These are phyloP conservation scores for Geotrypetes seraphini DNA, from an alignment of 2,797 vertebrate species.

Conservation along the genomic window DNA sequence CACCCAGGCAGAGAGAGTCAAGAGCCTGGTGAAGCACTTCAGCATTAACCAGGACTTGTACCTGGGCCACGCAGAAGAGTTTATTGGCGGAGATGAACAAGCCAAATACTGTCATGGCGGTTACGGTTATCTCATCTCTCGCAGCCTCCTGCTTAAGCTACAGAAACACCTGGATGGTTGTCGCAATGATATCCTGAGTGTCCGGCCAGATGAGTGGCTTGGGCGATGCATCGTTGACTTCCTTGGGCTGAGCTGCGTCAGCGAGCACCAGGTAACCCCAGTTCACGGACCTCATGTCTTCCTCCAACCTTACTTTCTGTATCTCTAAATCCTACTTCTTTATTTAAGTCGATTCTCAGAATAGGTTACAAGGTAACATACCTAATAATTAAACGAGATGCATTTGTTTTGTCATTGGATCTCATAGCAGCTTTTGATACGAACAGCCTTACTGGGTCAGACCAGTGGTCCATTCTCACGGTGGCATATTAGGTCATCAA, in stretches of 20 bases:
- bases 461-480: too few species aligned
- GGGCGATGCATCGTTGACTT: constrained; percentile 95
- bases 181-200: constrained; percentile 89
- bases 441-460: too few species aligned
- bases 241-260: constrained; percentile 78
- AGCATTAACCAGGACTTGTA: constrained; percentile 87
- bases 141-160: constrained; percentile 78
- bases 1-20: constrained; percentile 75
- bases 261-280: constrained; percentile 75
- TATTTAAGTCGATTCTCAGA: too few species aligned
- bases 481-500: too few species aligned
- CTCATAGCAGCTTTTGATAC: too few species aligned
- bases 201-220: constrained; percentile 91
- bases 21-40: constrained; percentile 77
- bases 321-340: too few species aligned
- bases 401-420: too few species aligned
- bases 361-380: too few species aligned
- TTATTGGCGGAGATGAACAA: constrained; percentile 84
- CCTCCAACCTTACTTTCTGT: too few species aligned
- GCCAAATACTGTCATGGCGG: constrained; percentile 88
- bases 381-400: too few species aligned
- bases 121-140: constrained; percentile 87
- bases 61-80: constrained; percentile 85
- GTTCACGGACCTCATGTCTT: too few species aligned
- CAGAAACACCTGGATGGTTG: constrained; percentile 83